phyloP scores from a whole-genome alignment of 2,797 vertebrate species.

The Tinamus major region DNA sequence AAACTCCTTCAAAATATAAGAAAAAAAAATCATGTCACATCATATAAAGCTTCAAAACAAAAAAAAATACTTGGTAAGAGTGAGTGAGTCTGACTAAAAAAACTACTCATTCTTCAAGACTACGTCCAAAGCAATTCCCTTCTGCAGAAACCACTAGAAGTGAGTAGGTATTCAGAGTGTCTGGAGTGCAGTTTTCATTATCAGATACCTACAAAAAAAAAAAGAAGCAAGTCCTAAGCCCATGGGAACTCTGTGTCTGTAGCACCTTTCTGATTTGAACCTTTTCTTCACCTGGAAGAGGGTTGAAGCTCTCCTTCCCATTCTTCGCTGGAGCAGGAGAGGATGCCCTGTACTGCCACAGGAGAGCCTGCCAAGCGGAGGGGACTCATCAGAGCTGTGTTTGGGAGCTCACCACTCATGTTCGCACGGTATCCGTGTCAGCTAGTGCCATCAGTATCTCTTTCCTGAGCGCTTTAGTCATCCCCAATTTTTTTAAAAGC shows the following conservation, averaged over 20 bases:
- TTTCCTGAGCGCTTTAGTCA: slow-evolving; percentile 55
- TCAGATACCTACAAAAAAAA: not conserved
- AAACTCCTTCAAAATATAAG: not conserved
- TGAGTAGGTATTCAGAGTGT: not conserved
- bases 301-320: too few relatives aligned
- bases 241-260: not conserved
- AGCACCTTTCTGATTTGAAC: not conserved
- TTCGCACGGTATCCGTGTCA: not conserved
- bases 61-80: not conserved
- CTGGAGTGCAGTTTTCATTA: not conserved
- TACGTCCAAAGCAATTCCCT: not conserved
- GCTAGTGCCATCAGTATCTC: slow-evolving; percentile 28
- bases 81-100: not conserved
- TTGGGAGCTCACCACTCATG: not conserved
- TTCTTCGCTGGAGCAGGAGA: too few relatives aligned
- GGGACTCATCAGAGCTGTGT: not conserved
- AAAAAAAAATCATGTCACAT: not conserved
- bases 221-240: not conserved
- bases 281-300: not conserved
- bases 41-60: not conserved
- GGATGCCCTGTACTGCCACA: too few relatives aligned
- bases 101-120: not conserved
- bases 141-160: not conserved
- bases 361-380: not conserved
- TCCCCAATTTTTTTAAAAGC: slow-evolving; percentile 59